Percentiles rank a stretch among this genome's conserved stretches.
phyloP scores from a whole-genome alignment of 2,888 invertebrate genomes.

The Chymomyza amoena region DNA sequence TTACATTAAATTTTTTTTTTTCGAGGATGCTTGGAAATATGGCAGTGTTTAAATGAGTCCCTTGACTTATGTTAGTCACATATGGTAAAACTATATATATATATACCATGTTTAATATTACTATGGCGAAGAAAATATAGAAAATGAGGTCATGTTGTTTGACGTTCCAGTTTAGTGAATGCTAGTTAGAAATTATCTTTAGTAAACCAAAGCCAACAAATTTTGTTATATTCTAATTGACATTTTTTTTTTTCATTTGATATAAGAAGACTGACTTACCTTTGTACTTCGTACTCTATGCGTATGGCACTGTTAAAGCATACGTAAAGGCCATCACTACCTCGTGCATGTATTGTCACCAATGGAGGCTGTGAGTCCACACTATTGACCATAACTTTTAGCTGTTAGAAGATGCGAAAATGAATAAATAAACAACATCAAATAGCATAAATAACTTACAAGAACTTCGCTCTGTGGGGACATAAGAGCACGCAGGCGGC shows the following conservation, averaged over 20 bases:
- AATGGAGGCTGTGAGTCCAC: constrained; percentile 62
- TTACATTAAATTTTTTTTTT: constrained; percentile 2
- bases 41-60: neutral
- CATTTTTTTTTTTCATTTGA: constrained; percentile 1
- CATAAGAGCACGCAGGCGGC: constrained; percentile 82
- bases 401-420: constrained; percentile 38
- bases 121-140: neutral
- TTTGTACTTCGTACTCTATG: constrained; percentile 82
- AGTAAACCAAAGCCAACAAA: constrained; percentile 41
- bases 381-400: constrained; percentile 64
- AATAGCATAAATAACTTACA: constrained; percentile 55
- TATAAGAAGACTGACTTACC: constrained; percentile 57
- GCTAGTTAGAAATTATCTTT: constrained; percentile 64
- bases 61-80: neutral
- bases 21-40: neutral
- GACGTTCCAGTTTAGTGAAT: constrained; percentile 59
- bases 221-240: constrained; percentile 11
- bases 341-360: constrained; percentile 85
- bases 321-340: constrained; percentile 80
- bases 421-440: neutral
- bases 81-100: too few relatives aligned
- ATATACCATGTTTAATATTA: too few relatives aligned
- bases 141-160: neutral
- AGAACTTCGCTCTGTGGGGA: constrained; percentile 79
- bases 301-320: constrained; percentile 86